Conservation (phyloP, 2,797 vertebrate species). For the Premnoplex brunnescens region DNA sequence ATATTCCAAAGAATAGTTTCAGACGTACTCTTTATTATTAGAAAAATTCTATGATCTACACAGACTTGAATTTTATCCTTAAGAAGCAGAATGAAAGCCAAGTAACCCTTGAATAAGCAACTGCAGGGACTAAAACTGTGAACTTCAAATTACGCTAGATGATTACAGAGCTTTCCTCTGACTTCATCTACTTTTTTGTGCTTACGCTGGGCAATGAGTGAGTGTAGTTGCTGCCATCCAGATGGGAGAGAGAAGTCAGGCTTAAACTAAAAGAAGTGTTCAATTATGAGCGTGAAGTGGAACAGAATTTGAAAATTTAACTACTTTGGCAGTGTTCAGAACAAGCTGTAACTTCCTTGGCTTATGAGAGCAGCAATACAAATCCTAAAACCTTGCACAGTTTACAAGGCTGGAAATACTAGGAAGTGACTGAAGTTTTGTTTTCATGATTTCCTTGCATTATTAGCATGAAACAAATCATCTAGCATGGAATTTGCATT, state of each 20-base stretch:
- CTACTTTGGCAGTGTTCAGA: background rate
- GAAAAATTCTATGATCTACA: background rate
- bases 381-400: background rate
- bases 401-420: background rate
- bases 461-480: background rate
- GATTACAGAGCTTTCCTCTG: background rate
- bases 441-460: background rate
- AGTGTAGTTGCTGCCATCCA: background rate
- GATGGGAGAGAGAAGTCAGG: background rate
- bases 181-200: background rate
- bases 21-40: background rate
- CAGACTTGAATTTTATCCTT: background rate
- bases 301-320: background rate
- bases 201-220: background rate
- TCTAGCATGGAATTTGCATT: background rate
- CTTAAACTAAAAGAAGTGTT: background rate
- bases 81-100: background rate
- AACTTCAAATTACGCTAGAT: background rate
- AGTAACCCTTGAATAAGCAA: background rate
- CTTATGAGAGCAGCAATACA: background rate
- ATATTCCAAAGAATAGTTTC: background rate
- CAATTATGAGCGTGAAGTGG: background rate
- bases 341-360: background rate
- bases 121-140: background rate
- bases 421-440: rapidly evolving